These are phyloP conservation scores for Pseudomyrmex gracilis DNA, from an alignment of 1,140 invertebrate genomes.

Conservation along the genomic window DNA sequence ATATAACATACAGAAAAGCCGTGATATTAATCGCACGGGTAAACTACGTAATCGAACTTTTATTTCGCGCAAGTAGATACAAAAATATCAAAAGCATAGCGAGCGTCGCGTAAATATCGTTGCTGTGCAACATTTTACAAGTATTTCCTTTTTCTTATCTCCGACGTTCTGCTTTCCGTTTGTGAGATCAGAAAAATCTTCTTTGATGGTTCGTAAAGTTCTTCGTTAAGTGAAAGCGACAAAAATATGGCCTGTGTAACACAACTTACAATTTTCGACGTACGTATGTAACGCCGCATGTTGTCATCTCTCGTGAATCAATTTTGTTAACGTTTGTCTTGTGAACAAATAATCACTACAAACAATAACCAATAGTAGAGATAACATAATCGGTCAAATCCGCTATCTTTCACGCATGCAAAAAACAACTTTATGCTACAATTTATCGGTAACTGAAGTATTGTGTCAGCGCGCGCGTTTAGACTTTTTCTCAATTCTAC, in stretches of 20 bases:
- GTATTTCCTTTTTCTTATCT: constrained; percentile 4
- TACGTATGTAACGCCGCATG: not conserved
- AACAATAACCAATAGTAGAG: constrained; percentile 42
- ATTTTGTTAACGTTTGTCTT: constrained; percentile 21
- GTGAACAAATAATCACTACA: constrained; percentile 42
- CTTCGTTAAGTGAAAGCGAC: not conserved
- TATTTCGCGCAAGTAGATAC: constrained; percentile 50
- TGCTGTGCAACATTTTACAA: constrained; percentile 46
- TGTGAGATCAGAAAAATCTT: constrained; percentile 40
- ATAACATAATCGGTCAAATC: not conserved
- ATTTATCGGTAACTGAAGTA: constrained; percentile 41
- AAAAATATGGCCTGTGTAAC: not conserved
- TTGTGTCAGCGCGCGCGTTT: constrained; percentile 17
- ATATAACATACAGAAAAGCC: constrained; percentile 41
- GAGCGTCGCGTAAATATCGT: constrained; percentile 38
- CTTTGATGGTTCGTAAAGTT: constrained; percentile 1
- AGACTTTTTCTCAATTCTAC: constrained; percentile 1
- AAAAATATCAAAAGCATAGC: constrained; percentile 59
- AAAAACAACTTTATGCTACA: not conserved
- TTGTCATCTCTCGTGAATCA: not conserved
- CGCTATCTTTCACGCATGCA: not conserved
- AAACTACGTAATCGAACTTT: constrained; percentile 58
- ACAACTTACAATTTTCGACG: constrained; percentile 8
- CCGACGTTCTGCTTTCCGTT: not conserved
- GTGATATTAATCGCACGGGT: constrained; percentile 22